Conservation (phyloP, 2,888 invertebrate genomes). For the Cynaeus angustus region DNA sequence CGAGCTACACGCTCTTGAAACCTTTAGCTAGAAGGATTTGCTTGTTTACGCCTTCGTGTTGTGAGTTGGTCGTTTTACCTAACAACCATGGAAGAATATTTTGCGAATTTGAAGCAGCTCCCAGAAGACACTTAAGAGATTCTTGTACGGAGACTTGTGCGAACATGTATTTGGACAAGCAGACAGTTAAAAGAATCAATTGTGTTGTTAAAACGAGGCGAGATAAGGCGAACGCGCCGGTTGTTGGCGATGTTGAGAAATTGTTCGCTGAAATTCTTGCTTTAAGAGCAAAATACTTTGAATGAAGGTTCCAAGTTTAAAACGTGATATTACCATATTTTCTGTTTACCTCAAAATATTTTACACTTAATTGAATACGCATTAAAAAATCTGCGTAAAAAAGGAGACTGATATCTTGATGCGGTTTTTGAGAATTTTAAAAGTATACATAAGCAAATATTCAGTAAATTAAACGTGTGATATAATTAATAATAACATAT, state of each 20-base stretch:
- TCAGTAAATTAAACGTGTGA: too few relatives aligned
- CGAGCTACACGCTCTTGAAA: constrained; percentile 69
- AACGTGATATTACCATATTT: too few relatives aligned
- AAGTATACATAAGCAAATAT: too few relatives aligned
- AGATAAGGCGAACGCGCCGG: constrained; percentile 18
- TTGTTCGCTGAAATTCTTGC: constrained; percentile 19
- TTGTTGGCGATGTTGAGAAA: background rate
- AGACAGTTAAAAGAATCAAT: constrained; percentile 64
- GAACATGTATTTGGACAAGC: constrained; percentile 61
- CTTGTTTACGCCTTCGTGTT: constrained; percentile 80
- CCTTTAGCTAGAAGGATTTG: constrained; percentile 77
- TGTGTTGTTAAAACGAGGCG: constrained; percentile 59
- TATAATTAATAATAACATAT: too few relatives aligned
- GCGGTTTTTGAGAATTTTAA: too few relatives aligned
- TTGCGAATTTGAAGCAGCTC: constrained; percentile 31
- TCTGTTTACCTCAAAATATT: too few relatives aligned
- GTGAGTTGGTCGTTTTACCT: constrained; percentile 79
- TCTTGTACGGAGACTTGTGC: constrained; percentile 52
- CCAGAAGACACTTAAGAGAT: constrained; percentile 26
- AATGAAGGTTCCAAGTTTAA: too few relatives aligned
- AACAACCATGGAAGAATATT: constrained; percentile 74
- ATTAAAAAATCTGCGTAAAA: too few relatives aligned
- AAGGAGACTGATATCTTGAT: too few relatives aligned
- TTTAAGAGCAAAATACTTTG: background rate
- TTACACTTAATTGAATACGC: too few relatives aligned